A percentile compares a stretch with the other conserved stretches of the same genome.
These are phyloP conservation scores for Luehdorfia chinensis DNA, from an alignment of 1,140 invertebrate genomes.

Conservation along the genomic window DNA sequence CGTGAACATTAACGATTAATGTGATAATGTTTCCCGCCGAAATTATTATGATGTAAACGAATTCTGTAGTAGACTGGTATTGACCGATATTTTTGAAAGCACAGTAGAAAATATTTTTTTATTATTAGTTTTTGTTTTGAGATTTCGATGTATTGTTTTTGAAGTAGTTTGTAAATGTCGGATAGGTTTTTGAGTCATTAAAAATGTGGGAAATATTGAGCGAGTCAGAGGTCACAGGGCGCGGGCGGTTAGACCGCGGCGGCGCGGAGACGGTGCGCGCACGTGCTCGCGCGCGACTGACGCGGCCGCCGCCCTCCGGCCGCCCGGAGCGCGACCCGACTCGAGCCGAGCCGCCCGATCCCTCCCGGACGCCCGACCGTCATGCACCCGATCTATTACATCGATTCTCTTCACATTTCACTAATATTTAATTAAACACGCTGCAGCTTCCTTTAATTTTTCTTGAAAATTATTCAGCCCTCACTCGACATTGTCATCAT, in stretches of 20 bases:
- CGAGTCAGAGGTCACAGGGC: slow-evolving; percentile 42
- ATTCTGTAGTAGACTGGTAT: slow-evolving; percentile 53
- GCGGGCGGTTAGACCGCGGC: slow-evolving; percentile 36
- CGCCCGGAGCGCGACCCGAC: neutral
- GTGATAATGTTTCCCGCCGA: slow-evolving; percentile 60
- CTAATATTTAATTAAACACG: slow-evolving; percentile 19
- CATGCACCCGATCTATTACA: slow-evolving; percentile 28
- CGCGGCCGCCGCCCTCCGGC: slow-evolving; percentile 45
- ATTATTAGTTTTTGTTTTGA: neutral
- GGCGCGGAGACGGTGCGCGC: slow-evolving; percentile 62
- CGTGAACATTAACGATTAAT: slow-evolving; percentile 9
- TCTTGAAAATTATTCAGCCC: neutral
- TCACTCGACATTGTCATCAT: slow-evolving; percentile 14
- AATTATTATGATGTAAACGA: slow-evolving; percentile 63
- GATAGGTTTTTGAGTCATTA: slow-evolving; percentile 15
- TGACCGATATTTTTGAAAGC: slow-evolving; percentile 51
- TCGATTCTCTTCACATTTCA: slow-evolving; percentile 30
- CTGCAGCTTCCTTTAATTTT: slow-evolving; percentile 6
- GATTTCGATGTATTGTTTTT: slow-evolving; percentile 8
- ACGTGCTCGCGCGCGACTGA: slow-evolving; percentile 70
- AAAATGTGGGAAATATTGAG: slow-evolving; percentile 46
- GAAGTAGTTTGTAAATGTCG: neutral
- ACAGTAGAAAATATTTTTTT: slow-evolving; percentile 9
- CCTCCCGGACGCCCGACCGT: slow-evolving; percentile 22
- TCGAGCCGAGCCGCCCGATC: slow-evolving; percentile 34